Conservation (phyloP, 2,113 vertebrate genomes). For the Ardeotis arabs region DNA sequence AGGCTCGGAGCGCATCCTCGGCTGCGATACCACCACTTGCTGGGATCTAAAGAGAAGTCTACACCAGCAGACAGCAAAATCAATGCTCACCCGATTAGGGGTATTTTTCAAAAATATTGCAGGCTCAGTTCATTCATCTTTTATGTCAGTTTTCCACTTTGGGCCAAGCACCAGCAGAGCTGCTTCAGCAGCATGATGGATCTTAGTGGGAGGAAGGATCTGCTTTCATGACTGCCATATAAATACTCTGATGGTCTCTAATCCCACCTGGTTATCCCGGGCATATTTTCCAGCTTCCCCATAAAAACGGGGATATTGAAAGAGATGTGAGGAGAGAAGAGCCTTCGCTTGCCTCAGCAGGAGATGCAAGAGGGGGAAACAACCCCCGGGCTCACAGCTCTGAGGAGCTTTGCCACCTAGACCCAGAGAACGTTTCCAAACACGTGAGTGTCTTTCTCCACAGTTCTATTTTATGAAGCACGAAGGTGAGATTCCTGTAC, state of each 20-base stretch:
- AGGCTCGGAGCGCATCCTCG: neutral
- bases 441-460: no score
- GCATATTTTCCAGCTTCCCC: neutral
- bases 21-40: neutral
- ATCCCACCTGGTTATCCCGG: neutral
- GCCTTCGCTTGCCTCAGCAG: neutral
- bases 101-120: slow-evolving; percentile 18
- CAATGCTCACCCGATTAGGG: slow-evolving; percentile 40
- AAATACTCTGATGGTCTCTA: neutral
- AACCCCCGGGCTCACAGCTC: neutral
- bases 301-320: neutral
- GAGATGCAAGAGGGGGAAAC: neutral
- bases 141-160: neutral
- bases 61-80: slow-evolving; percentile 41
- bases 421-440: neutral
- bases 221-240: neutral
- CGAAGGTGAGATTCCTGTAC: neutral
- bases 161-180: neutral
- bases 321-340: neutral
- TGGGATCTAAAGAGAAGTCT: neutral
- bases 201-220: neutral
- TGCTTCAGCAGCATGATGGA: neutral
- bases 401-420: neutral
- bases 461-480: neutral
- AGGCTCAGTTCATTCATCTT: neutral